Conservation (phyloP, 1,140 invertebrate species). For the Heliconius nattereri region DNA sequence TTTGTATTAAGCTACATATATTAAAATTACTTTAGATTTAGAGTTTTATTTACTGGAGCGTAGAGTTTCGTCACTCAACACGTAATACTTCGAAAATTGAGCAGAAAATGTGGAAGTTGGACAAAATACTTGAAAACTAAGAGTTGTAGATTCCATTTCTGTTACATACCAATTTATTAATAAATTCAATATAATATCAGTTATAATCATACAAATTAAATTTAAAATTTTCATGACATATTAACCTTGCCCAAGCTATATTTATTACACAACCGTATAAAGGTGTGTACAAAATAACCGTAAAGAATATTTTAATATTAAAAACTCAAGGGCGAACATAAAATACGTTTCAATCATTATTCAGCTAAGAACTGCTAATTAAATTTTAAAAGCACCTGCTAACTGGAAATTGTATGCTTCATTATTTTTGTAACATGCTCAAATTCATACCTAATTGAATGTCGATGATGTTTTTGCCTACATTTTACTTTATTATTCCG, state of each 20-base stretch:
- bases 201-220: background rate
- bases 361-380: slow-evolving; percentile 4
- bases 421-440: background rate
- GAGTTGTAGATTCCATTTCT: no score
- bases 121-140: no score
- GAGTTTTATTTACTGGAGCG: no score
- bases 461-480: background rate
- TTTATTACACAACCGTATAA: background rate
- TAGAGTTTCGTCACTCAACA: no score
- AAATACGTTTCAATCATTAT: slow-evolving; percentile 8
- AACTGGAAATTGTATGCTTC: background rate
- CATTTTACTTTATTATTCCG: background rate
- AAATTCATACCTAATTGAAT: background rate
- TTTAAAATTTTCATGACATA: background rate
- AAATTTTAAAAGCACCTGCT: slow-evolving; percentile 11
- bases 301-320: slow-evolving; percentile 1
- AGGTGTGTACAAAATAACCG: slow-evolving; percentile 1
- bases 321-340: slow-evolving; percentile 3
- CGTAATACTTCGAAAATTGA: no score
- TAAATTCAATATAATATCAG: background rate
- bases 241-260: background rate
- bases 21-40: no score
- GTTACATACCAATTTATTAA: no score
- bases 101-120: no score
- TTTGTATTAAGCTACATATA: no score